Evolutionary conservation across 1,140 invertebrate genomes (phyloP).

Genomic region (Calycopis cecrops): DNA sequence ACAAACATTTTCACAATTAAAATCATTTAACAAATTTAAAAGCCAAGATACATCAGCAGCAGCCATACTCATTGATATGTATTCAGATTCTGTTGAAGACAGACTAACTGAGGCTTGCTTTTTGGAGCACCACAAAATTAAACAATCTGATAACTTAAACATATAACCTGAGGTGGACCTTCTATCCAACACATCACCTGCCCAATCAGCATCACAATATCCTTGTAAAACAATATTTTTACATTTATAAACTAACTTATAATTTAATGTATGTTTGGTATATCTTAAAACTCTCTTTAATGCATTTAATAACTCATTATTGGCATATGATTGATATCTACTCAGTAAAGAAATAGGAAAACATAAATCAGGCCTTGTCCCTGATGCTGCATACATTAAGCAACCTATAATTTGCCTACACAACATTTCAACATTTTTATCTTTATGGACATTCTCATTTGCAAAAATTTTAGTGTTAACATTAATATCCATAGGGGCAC

Average conservation of each 20-base stretch:
- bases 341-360: conserved; percentile 34
- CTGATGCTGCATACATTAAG: conserved; percentile 35
- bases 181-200: conserved; percentile 32
- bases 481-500: conserved; percentile 42
- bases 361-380: conserved; percentile 39
- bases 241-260: conserved; percentile 31
- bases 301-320: conserved; percentile 22
- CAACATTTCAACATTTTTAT: conserved; percentile 26
- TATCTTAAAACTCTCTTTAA: conserved; percentile 35
- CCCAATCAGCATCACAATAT: conserved; percentile 50
- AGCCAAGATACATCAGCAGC: conserved; percentile 51
- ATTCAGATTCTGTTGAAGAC: conserved; percentile 64
- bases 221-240: conserved; percentile 21
- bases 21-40: conserved; percentile 36
- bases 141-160: conserved; percentile 41
- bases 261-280: conserved; percentile 31
- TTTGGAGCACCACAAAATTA: conserved; percentile 49
- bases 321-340: conserved; percentile 34
- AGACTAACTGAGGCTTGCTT: conserved; percentile 55
- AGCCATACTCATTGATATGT: conserved; percentile 47
- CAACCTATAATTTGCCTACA: conserved; percentile 35
- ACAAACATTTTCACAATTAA: conserved; percentile 28
- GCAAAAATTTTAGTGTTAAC: conserved; percentile 30
- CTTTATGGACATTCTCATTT: conserved; percentile 24
- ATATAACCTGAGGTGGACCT: conserved; percentile 37